Evolutionary conservation across 2,797 vertebrate genomes (phyloP), one percentile per base, ranked within the genome.

Genomic region (Peromyscus melanophrys): DNA sequence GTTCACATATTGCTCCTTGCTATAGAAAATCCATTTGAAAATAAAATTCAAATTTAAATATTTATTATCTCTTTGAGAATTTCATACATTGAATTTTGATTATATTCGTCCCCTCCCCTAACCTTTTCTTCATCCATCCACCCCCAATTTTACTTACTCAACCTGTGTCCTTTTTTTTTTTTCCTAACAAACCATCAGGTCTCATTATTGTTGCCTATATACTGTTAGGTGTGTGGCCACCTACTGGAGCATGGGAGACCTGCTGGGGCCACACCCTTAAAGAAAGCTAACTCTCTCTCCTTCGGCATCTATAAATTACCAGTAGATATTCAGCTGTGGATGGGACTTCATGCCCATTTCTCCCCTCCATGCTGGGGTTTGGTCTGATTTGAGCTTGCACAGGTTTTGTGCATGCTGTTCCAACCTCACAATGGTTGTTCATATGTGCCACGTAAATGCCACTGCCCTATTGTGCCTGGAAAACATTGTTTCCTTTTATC

Each of bases 1-100:
- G 31, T 93, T 86, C n/a, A 65, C 43, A 14, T 75, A 12, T 86
- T 65, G 27, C 29, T 85, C 17, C 27, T 96, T 82, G 55, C 43
- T 80, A 12, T 49, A 75, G 67, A 93, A 78, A 89, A 80, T 89
- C 13, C 37, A 61, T n/a, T 82, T 81, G 55, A 73, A 86, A 90
- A 55, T 78, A 87, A 34, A 65, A 49, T 37, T 61, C 23, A 40
- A 8, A 61, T 61, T 61, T 61, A 82, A 61, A 82, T 82, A 55
- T 59, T 82, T 16, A 37, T 81, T 81, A 82, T 59, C 8, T 40
- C 55, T 81, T 81, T 16, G 80, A 59, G 55, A 82, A 82, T 59
- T 81, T 81, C 5, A 57, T 57, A 55, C 16, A 37, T 57, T 82
- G n/a, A 37, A 59, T 82, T 81, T 82, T 82, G n/a, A 59, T 46